These are phyloP conservation scores for Machimus atricapillus DNA, from an alignment of 2,888 invertebrate genomes.

Conservation along the genomic window DNA sequence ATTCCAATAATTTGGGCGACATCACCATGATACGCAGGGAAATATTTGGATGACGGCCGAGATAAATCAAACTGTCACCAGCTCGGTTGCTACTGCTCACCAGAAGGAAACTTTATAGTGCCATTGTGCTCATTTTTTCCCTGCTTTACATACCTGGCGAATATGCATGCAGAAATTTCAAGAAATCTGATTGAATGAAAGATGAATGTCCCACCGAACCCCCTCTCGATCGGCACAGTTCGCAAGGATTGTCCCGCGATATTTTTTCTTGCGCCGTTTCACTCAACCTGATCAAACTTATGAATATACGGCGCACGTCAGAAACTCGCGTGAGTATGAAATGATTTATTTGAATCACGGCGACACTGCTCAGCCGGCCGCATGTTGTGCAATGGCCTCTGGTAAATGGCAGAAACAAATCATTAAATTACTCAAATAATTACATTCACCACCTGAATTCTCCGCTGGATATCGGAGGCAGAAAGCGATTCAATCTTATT, in stretches of 20 bases:
- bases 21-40: conserved; percentile 24
- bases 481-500: not conserved
- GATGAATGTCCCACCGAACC: not conserved
- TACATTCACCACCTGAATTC: not conserved
- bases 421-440: conserved; percentile 26
- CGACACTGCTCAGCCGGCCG: not conserved
- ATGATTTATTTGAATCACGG: conserved; percentile 7
- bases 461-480: not conserved
- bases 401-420: not conserved
- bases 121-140: conserved; percentile 24
- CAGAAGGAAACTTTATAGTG: not conserved
- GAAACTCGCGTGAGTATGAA: not conserved
- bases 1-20: conserved; percentile 32
- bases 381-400: not conserved
- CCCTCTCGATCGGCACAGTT: not conserved
- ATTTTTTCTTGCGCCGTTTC: not conserved
- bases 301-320: not conserved
- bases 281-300: not conserved
- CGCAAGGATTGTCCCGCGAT: not conserved
- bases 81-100: not conserved
- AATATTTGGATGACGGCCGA: conserved; percentile 34
- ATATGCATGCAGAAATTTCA: conserved; percentile 1
- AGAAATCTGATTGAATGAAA: conserved; percentile 31
- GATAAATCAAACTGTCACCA: conserved; percentile 36
- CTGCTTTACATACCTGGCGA: conserved; percentile 12